Conservation (phyloP, 2,113 vertebrate species). For the Alligator mississippiensis region DNA sequence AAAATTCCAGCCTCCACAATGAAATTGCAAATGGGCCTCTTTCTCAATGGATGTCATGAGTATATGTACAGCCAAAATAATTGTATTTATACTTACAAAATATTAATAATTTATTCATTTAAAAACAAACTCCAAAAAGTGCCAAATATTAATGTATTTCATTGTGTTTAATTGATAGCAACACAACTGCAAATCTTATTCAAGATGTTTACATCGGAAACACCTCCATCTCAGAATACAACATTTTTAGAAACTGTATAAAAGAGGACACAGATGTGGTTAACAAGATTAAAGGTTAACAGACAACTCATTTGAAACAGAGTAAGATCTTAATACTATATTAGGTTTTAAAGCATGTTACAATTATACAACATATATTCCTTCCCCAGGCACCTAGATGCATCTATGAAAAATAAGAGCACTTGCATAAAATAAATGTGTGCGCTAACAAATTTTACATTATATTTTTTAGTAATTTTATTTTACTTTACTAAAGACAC, state of each 20-base stretch:
- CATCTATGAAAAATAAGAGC: neutral
- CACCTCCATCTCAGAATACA: neutral
- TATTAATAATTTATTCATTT: neutral
- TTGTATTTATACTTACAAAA: neutral
- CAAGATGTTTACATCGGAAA: neutral
- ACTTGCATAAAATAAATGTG: neutral
- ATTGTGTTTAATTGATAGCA: neutral
- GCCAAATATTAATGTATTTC: neutral
- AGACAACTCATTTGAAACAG: neutral
- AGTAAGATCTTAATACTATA: neutral
- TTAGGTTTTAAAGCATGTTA: neutral
- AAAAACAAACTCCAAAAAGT: neutral
- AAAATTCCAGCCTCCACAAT: neutral
- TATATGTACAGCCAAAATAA: neutral
- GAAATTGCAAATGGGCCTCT: neutral
- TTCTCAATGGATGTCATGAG: neutral
- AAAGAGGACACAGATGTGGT: neutral
- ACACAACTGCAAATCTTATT: neutral
- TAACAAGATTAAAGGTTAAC: neutral
- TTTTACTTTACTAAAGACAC: too few species aligned
- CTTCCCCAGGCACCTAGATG: neutral
- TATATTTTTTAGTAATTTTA: neutral
- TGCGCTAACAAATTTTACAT: neutral
- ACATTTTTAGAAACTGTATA: neutral
- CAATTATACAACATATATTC: neutral